Evolutionary conservation across 2,797 vertebrate genomes (phyloP).

Genomic region (Hozukius guyotensis): DNA sequence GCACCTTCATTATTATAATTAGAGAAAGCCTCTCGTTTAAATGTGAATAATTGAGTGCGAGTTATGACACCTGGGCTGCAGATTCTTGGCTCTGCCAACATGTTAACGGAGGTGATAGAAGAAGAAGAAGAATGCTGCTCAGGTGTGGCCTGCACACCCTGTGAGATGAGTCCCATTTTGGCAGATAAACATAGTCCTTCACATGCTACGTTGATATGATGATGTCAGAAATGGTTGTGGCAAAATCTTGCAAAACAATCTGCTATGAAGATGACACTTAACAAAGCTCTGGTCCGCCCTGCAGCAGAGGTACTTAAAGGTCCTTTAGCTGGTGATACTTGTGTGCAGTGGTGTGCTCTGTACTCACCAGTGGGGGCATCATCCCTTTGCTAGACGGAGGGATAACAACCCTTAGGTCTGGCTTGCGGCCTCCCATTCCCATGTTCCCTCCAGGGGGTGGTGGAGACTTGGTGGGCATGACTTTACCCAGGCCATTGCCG

Average conservation of each 20-base stretch:
- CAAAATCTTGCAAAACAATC: conserved; percentile 31
- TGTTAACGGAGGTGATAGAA: conserved; percentile 13
- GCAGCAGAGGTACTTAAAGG: conserved; percentile 49
- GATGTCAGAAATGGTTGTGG: conserved; percentile 32
- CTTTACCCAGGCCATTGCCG: conserved; percentile 94
- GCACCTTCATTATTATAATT: conserved; percentile 75
- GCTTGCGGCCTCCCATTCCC: conserved; percentile 94
- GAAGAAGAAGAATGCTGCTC: conserved; percentile 23
- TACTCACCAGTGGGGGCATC: conserved; percentile 97
- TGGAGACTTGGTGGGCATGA: conserved; percentile 97
- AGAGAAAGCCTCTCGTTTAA: conserved; percentile 68
- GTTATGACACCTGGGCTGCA: conserved; percentile 64
- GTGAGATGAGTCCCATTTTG: conserved; percentile 13
- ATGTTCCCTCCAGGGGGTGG: conserved; percentile 93
- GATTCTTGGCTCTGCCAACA: conserved; percentile 30
- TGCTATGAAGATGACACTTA: conserved; percentile 20
- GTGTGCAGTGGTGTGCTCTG: conserved; percentile 57
- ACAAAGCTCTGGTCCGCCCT: conserved; percentile 35
- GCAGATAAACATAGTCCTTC: conserved; percentile 25
- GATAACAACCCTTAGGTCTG: conserved; percentile 97
- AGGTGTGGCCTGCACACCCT: background rate
- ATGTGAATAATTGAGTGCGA: conserved; percentile 71
- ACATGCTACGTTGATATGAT: conserved; percentile 18
- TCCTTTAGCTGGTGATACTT: conserved; percentile 35
- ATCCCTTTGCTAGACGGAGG: conserved; percentile 97